Conservation (phyloP, 2,113 vertebrate species). For the Myotis davidii region DNA sequence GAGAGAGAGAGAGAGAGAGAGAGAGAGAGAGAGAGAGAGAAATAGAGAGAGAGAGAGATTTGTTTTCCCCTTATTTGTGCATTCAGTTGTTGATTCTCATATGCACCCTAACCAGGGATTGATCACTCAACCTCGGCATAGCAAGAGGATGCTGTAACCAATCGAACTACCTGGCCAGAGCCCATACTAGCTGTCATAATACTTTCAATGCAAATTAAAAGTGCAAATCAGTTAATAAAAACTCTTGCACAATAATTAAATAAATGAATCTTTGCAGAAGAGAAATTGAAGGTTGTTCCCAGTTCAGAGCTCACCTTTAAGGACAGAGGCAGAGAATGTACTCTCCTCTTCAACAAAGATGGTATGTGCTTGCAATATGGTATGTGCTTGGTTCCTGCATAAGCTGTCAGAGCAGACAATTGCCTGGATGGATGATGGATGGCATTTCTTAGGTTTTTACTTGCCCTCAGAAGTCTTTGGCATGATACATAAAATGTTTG, state of each 20-base stretch:
- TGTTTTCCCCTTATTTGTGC: background rate
- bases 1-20: background rate
- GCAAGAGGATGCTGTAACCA: background rate
- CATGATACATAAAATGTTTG: constrained; percentile 61
- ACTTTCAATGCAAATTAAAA: constrained; percentile 32
- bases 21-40: background rate
- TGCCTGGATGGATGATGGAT: constrained; percentile 65
- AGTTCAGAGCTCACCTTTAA: constrained; percentile 24
- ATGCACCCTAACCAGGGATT: background rate
- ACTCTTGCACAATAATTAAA: background rate
- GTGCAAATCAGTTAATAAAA: constrained; percentile 14
- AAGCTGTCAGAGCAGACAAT: constrained; percentile 63
- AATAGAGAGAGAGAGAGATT: background rate
- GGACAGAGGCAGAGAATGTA: background rate
- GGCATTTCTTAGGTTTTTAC: constrained; percentile 56
- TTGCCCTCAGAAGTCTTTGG: constrained; percentile 66
- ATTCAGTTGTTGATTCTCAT: background rate
- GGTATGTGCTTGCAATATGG: no score
- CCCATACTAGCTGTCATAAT: background rate
- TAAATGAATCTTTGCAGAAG: background rate
- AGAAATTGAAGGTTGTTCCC: background rate
- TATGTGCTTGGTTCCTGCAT: constrained; percentile 51
- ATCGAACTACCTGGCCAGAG: background rate
- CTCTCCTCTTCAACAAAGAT: background rate
- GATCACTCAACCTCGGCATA: background rate